Percentiles rank a stretch among this genome's conserved stretches.
These are phyloP conservation scores for Sebastes vulpes DNA, from an alignment of 2,797 vertebrate genomes.

Conservation along the genomic window DNA sequence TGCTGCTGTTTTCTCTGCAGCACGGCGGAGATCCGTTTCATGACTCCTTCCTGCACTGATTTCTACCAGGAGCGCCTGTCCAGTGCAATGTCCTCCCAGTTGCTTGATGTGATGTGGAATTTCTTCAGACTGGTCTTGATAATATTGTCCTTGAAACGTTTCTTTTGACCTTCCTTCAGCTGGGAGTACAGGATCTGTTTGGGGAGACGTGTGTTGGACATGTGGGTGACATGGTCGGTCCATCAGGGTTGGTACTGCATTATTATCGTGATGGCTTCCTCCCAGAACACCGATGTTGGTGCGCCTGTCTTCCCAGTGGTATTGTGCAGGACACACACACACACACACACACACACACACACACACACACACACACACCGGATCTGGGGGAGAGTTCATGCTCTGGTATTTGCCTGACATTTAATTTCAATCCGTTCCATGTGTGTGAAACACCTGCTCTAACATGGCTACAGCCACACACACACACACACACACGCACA, in stretches of 20 bases:
- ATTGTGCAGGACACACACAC: background rate
- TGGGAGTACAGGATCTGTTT: background rate
- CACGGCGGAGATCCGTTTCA: background rate
- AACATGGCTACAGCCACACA: constrained; percentile 6
- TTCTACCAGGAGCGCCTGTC: background rate
- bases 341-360: background rate
- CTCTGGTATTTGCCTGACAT: constrained; percentile 74
- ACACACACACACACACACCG: background rate
- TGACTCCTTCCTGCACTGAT: background rate
- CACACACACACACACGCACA: background rate
- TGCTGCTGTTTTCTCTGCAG: background rate
- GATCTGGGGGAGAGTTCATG: constrained; percentile 40
- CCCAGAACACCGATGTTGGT: background rate
- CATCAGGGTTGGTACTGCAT: background rate
- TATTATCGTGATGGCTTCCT: background rate
- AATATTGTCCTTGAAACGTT: background rate
- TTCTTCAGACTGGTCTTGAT: too few species aligned
- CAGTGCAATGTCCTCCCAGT: background rate
- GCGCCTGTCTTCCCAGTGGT: background rate
- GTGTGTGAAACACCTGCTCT: constrained; percentile 49
- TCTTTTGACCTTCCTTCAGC: background rate
- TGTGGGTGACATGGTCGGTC: background rate
- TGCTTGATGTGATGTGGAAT: background rate
- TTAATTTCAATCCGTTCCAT: constrained; percentile 47
- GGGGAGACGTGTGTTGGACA: background rate